phyloP scores from a whole-genome alignment of 2,888 invertebrate genomes.

The Megaustenia siamemsis region DNA sequence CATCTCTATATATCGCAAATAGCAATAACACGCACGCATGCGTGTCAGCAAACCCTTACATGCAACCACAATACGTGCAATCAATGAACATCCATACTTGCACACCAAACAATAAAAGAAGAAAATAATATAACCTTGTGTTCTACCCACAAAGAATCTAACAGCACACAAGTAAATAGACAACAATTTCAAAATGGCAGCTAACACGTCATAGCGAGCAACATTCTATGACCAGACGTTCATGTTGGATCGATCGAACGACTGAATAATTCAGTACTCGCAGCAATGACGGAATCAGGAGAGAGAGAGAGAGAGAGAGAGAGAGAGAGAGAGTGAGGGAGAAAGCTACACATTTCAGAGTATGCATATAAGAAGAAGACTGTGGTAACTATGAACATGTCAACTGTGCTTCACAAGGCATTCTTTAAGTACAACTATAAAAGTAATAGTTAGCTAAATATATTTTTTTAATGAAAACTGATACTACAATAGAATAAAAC shows the following conservation, averaged over 20 bases:
- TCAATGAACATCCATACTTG: not conserved
- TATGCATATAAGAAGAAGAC: too few species aligned
- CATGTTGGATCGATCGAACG: not conserved
- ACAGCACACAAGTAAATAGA: not conserved
- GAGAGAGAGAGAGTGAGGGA: slow-evolving; percentile 1
- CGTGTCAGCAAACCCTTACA: not conserved
- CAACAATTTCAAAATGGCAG: not conserved
- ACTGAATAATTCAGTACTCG: slow-evolving; percentile 21
- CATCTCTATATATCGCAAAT: not conserved
- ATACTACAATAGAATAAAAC: too few species aligned
- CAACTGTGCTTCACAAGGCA: too few species aligned
- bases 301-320: not conserved
- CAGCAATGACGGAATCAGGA: not conserved
- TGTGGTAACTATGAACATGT: too few species aligned
- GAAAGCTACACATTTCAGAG: not conserved
- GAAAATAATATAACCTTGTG: too few species aligned
- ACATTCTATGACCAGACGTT: not conserved
- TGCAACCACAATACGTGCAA: too few species aligned
- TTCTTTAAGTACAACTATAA: too few species aligned
- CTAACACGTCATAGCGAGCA: slow-evolving; percentile 2
- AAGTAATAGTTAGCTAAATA: too few species aligned
- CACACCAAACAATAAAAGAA: not conserved
- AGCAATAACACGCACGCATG: not conserved
- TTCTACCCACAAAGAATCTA: too few species aligned
- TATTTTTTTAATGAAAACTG: too few species aligned